Evolutionary conservation across 2,888 invertebrate species (phyloP).

Genomic region (Pseudococcus viburni): DNA sequence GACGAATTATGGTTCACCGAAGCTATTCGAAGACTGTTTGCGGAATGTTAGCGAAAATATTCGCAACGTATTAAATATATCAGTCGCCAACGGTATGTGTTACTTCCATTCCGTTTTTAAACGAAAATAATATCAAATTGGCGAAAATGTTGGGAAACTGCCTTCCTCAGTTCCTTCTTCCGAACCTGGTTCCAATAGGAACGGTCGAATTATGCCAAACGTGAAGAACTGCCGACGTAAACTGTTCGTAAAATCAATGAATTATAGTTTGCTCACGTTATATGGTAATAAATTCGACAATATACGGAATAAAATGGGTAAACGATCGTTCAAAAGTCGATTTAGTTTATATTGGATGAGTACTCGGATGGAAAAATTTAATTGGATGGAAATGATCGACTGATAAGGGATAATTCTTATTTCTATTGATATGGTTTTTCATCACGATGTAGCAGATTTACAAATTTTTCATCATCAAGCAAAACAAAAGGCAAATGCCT

Average conservation of each 20-base stretch:
- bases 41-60: conserved; percentile 45
- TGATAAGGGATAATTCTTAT: not conserved
- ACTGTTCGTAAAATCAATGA: not conserved
- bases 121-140: conserved; percentile 30
- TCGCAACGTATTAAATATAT: conserved; percentile 34
- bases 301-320: not conserved
- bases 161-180: not conserved
- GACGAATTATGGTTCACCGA: conserved; percentile 50
- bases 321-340: not conserved
- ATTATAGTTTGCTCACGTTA: not conserved
- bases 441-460: too few relatives aligned
- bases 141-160: conserved; percentile 9
- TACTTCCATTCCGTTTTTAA: conserved; percentile 2
- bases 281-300: not conserved
- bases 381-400: not conserved
- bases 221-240: conserved; percentile 30
- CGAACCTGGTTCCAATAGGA: not conserved
- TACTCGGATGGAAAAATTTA: not conserved
- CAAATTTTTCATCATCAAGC: too few relatives aligned
- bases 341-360: too few relatives aligned
- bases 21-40: conserved; percentile 32
- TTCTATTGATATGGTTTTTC: not conserved
- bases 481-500: too few relatives aligned
- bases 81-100: not conserved
- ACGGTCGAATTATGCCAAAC: not conserved